These are phyloP conservation scores for Carettochelys insculpta DNA, from an alignment of 2,113 vertebrate genomes.

Conservation along the genomic window DNA sequence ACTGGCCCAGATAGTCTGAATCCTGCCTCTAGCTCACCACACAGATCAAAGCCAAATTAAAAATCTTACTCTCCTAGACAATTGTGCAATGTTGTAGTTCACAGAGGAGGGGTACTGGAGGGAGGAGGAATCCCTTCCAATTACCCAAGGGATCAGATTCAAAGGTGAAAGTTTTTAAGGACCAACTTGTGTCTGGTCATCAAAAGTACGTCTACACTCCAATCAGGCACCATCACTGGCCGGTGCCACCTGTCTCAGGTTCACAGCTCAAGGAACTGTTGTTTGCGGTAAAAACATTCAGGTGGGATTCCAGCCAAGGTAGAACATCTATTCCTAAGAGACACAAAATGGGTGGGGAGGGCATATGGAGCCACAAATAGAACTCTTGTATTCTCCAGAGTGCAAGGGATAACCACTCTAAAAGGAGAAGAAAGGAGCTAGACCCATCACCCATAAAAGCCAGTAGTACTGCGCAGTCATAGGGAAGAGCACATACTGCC, in stretches of 20 bases:
- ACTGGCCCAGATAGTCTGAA: not conserved
- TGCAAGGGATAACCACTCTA: not conserved
- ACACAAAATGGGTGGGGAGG: not conserved
- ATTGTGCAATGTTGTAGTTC: not conserved
- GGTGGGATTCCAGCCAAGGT: not conserved
- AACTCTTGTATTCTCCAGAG: not conserved
- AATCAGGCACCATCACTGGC: not conserved
- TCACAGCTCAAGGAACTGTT: not conserved
- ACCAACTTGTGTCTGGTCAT: not conserved
- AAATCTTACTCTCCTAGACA: too few species aligned
- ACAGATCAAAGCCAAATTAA: too few species aligned
- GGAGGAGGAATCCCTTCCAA: not conserved
- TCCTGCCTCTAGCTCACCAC: not conserved
- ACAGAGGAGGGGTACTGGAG: not conserved
- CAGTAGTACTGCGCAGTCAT: rapidly evolving
- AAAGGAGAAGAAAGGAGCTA: not conserved
- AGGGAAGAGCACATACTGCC: rapidly evolving
- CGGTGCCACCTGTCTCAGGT: not conserved
- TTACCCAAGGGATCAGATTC: not conserved
- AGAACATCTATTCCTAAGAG: not conserved
- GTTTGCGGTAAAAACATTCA: not conserved
- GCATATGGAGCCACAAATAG: not conserved
- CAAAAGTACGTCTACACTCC: not conserved
- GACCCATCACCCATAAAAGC: not conserved
- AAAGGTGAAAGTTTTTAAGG: not conserved